Percentiles rank a stretch among this genome's conserved stretches.
phyloP scores from a whole-genome alignment of 30 jellyfish, hydroid and myxozoan species.

The Pelagia noctiluca region DNA sequence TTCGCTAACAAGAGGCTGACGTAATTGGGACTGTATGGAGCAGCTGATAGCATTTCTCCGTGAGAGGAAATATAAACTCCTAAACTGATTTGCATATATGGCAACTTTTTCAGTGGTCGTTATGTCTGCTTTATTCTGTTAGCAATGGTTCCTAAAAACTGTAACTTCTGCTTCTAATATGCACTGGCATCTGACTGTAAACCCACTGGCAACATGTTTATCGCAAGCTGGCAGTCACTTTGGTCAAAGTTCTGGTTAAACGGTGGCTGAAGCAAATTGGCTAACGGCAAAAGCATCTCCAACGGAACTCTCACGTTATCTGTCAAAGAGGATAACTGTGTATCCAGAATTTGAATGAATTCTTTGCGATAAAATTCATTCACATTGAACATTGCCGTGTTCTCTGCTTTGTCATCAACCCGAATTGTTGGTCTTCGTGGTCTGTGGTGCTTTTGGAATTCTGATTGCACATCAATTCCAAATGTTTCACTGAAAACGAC shows the following conservation, averaged over 20 bases:
- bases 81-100: no score
- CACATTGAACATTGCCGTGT: neutral
- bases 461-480: neutral
- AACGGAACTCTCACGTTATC: neutral
- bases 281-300: neutral
- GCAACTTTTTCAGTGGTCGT: neutral
- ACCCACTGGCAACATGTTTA: neutral
- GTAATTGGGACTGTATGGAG: slow-evolving; percentile 44
- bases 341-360: neutral
- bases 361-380: neutral
- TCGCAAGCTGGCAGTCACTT: neutral
- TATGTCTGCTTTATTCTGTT: neutral
- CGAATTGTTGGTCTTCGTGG: neutral
- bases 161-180: neutral
- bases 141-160: neutral
- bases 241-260: neutral
- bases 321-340: neutral
- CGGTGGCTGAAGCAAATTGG: neutral
- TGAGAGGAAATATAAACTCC: no score
- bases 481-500: neutral
- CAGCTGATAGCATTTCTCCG: slow-evolving; percentile 44
- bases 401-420: slow-evolving; percentile 4
- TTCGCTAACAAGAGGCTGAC: slow-evolving; percentile 35
- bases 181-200: slow-evolving; percentile 1
- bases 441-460: neutral